phyloP scores from a whole-genome alignment of 2,888 invertebrate species.

The Acheta domesticus region DNA sequence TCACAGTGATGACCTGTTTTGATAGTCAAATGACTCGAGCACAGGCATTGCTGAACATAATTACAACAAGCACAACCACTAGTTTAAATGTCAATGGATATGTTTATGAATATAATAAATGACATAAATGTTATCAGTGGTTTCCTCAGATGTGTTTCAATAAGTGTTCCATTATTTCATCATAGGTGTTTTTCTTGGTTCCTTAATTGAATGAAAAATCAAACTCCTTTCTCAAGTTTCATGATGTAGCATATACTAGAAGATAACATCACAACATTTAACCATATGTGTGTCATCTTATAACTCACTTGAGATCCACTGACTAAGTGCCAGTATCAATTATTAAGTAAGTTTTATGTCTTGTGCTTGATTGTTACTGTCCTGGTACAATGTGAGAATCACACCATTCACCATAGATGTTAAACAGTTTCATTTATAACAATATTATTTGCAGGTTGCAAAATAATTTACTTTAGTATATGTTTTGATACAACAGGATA shows the following conservation, averaged over 20 bases:
- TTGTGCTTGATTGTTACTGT: neutral
- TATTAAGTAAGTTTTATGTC: neutral
- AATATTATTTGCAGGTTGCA: neutral
- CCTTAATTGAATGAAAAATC: neutral
- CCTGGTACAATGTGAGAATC: neutral
- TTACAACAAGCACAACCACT: slow-evolving; percentile 3
- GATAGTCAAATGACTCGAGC: neutral
- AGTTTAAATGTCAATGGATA: slow-evolving; percentile 18
- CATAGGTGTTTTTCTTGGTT: slow-evolving; percentile 18
- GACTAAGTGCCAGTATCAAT: slow-evolving; percentile 10
- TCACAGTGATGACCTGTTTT: neutral
- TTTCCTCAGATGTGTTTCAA: slow-evolving; percentile 4
- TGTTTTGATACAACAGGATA: neutral
- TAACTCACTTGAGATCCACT: neutral
- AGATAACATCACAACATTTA: neutral
- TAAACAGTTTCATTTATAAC: neutral
- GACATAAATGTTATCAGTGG: slow-evolving; percentile 18
- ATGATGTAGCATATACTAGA: slow-evolving; percentile 8
- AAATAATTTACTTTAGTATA: neutral
- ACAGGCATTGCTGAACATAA: neutral
- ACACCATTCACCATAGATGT: neutral
- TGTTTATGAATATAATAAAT: neutral
- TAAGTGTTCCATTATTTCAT: neutral
- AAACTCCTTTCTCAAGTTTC: neutral
- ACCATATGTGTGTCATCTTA: neutral